These are phyloP conservation scores for Trichechus manatus DNA, from an alignment of 2,113 vertebrate species.

Conservation along the genomic window DNA sequence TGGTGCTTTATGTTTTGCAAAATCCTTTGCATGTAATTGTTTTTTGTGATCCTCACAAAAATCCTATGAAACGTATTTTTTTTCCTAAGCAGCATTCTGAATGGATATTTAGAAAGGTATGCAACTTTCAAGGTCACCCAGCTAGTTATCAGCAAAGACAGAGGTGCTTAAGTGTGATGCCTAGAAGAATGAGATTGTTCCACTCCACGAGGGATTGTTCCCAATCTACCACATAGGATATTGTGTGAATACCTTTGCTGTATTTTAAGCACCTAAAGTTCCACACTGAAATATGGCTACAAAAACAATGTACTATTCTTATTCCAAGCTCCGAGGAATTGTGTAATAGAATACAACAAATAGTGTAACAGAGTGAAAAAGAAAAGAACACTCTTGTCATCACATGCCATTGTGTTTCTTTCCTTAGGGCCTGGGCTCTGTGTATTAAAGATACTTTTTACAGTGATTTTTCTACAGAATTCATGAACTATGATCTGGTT, in stretches of 20 bases:
- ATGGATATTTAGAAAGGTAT: constrained; percentile 29
- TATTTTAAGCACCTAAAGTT: constrained; percentile 18
- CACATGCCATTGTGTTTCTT: not conserved
- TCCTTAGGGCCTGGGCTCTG: not conserved
- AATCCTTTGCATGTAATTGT: constrained; percentile 55
- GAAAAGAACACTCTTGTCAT: not conserved
- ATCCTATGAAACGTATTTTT: not conserved
- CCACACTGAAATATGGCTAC: not conserved
- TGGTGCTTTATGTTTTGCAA: not conserved
- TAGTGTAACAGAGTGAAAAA: not conserved
- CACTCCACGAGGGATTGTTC: not conserved
- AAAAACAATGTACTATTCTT: constrained; percentile 28
- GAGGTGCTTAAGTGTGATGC: not conserved
- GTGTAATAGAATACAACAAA: constrained; percentile 23
- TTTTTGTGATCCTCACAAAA: constrained; percentile 29
- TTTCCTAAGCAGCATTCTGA: constrained; percentile 27
- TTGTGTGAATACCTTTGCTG: not conserved
- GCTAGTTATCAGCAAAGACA: constrained; percentile 50
- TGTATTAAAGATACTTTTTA: not conserved
- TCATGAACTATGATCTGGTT: constrained; percentile 35
- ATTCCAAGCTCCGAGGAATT: constrained; percentile 43
- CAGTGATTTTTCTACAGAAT: not conserved
- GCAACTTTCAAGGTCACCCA: constrained; percentile 33
- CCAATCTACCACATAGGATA: not conserved
- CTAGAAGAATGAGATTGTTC: not conserved